Evolutionary conservation across 2,113 vertebrate genomes (phyloP).

Genomic region (Triplophysa dalaica): DNA sequence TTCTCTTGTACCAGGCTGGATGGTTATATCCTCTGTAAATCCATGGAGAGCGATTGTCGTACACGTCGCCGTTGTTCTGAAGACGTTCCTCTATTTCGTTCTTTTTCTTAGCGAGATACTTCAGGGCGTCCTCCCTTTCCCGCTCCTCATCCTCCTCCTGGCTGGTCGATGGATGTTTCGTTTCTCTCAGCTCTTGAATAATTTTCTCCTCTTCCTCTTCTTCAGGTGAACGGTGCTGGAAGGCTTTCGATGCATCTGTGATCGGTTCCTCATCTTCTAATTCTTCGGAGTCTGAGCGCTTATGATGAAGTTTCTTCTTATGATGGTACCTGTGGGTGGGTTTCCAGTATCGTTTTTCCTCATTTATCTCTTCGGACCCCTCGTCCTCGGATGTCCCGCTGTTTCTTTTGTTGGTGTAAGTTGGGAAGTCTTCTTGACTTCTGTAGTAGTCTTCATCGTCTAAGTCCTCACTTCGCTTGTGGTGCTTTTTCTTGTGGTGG

Average conservation of each 20-base stretch:
- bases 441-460: slow-evolving; percentile 58
- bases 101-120: slow-evolving; percentile 62
- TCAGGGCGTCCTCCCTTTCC: slow-evolving; percentile 58
- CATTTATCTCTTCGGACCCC: slow-evolving; percentile 45
- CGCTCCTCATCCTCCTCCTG: slow-evolving; percentile 41
- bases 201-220: slow-evolving; percentile 47
- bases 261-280: slow-evolving; percentile 5
- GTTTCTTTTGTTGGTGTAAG: slow-evolving; percentile 39
- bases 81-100: slow-evolving; percentile 46
- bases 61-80: slow-evolving; percentile 44
- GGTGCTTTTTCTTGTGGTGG: slow-evolving; percentile 60
- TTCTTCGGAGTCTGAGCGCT: slow-evolving; percentile 34
- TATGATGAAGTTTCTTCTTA: slow-evolving; percentile 43
- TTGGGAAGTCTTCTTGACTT: slow-evolving; percentile 60
- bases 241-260: slow-evolving; percentile 1
- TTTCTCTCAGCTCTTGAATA: slow-evolving; percentile 50
- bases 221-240: slow-evolving; percentile 22
- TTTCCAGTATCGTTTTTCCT: slow-evolving; percentile 48
- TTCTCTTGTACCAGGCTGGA: slow-evolving; percentile 79
- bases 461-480: slow-evolving; percentile 58
- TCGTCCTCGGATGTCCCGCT: slow-evolving; percentile 16
- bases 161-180: slow-evolving; percentile 55
- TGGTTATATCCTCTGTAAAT: slow-evolving; percentile 75
- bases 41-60: slow-evolving; percentile 73
- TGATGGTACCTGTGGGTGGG: slow-evolving; percentile 45